These are phyloP conservation scores for Ictidomys tridecemlineatus DNA, from an alignment of 2,113 vertebrate genomes.

Conservation along the genomic window DNA sequence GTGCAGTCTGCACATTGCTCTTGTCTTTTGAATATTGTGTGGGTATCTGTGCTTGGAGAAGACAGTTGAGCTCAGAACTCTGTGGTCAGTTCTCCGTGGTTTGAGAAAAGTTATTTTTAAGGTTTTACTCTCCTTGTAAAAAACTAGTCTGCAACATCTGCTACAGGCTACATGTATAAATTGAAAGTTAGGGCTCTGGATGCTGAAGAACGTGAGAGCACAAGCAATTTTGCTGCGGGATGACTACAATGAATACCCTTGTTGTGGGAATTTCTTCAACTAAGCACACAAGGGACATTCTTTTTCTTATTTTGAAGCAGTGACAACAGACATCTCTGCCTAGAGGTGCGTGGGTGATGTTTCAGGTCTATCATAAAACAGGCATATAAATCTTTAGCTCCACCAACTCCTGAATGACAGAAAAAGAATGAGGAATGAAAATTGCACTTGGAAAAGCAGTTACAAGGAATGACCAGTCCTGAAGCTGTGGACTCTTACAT, in stretches of 20 bases:
- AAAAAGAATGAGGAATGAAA: background rate
- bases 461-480: background rate
- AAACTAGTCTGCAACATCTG: background rate
- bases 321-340: background rate
- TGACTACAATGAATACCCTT: too few species aligned
- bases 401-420: background rate
- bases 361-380: background rate
- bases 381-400: background rate
- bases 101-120: background rate
- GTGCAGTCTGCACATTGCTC: background rate
- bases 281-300: background rate
- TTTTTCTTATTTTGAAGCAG: slow-evolving; percentile 11
- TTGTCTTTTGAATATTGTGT: background rate
- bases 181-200: background rate
- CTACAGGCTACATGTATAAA: background rate
- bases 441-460: background rate
- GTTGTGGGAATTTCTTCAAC: background rate
- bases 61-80: background rate
- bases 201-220: too few species aligned
- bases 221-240: too few species aligned
- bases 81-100: background rate
- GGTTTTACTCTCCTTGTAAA: background rate
- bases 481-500: background rate
- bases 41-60: background rate
- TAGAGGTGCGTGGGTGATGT: background rate